Evolutionary conservation across 2,888 invertebrate genomes (phyloP).

Genomic region (Saturnia pavonia): DNA sequence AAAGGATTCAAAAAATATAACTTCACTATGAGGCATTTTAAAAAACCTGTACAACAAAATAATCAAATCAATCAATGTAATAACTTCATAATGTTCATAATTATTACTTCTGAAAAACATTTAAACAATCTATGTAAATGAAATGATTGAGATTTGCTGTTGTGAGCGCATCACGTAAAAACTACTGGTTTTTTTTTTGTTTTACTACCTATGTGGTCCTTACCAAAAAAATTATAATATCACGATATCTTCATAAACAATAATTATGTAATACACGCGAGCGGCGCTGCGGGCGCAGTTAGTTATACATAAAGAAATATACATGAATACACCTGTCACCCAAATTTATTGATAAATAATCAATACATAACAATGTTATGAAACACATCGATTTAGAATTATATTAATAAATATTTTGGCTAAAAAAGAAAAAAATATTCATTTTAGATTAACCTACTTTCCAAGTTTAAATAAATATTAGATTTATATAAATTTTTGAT

Average conservation of each 20-base stretch:
- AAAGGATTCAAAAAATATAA: background rate
- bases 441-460: background rate
- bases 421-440: background rate
- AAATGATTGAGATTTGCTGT: no score
- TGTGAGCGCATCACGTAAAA: no score
- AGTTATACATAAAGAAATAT: no score
- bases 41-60: background rate
- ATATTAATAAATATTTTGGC: background rate
- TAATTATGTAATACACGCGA: no score
- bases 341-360: background rate
- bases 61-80: background rate
- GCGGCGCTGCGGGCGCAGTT: no score
- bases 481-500: background rate
- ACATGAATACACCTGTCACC: background rate
- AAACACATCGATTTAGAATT: background rate
- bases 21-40: background rate
- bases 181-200: no score
- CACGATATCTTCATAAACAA: no score
- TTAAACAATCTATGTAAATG: background rate
- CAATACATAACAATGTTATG: background rate
- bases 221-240: no score
- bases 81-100: background rate
- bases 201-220: no score
- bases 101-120: background rate
- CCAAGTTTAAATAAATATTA: background rate